phyloP scores from a whole-genome alignment of 2,113 vertebrate genomes.

The Struthio camelus region DNA sequence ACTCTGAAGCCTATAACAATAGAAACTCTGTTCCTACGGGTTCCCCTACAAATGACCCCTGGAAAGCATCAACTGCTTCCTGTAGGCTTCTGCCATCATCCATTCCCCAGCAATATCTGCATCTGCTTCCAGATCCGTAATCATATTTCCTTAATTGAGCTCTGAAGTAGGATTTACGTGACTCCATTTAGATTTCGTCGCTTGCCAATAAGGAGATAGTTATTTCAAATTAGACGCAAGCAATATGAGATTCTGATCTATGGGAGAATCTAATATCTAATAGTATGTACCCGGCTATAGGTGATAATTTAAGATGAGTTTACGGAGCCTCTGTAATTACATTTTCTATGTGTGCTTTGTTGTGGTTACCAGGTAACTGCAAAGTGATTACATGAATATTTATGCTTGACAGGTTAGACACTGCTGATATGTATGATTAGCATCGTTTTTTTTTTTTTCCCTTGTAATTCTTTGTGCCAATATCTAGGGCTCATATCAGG shows the following conservation, averaged over 20 bases:
- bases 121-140: conserved; percentile 17
- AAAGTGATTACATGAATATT: conserved; percentile 6
- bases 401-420: conserved; percentile 6
- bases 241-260: conserved; percentile 2
- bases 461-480: background rate
- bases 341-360: conserved; percentile 28
- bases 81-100: conserved; percentile 18
- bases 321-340: conserved; percentile 18
- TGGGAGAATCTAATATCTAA: background rate
- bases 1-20: background rate
- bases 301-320: conserved; percentile 55
- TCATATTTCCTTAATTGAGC: conserved; percentile 3
- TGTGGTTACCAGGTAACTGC: conserved; percentile 29
- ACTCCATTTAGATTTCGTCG: background rate
- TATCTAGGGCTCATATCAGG: conserved; percentile 15
- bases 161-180: background rate
- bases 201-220: conserved; percentile 15
- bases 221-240: background rate
- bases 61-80: conserved; percentile 12
- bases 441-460: background rate
- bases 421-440: background rate
- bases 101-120: background rate
- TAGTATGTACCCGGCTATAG: background rate
- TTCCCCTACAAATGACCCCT: conserved; percentile 32
- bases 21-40: conserved; percentile 21